Base-by-base conservation (phyloP, 2,888 invertebrate genomes). In the Ormyrus labotus region DNA sequence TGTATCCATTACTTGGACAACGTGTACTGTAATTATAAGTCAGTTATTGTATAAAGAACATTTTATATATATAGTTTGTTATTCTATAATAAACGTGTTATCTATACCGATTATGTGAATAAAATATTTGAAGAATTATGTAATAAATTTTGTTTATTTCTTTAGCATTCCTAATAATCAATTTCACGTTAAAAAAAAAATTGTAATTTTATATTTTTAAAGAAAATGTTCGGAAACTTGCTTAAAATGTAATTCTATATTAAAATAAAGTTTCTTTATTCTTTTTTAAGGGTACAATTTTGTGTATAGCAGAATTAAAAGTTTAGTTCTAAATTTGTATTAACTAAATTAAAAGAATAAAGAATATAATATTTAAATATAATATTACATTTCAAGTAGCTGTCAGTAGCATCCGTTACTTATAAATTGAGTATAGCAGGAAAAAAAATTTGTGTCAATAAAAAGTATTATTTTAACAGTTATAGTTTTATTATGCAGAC, bases 51-150 rank as follows among this genome's bases (percentile, higher is more conserved):
- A 73, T 81, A 75, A 75, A 81, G 76, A 78, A 78, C 75, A 57
- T 78, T 82, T 72, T 82, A 69, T 76, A 82, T 74, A 74, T 63
- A 82, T 81, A 76, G 76, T 81, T 81, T 81, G 76, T 82, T 82
- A 81, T 74, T 80, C 68, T 76, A 51, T 81, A 78, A 78, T 78
- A 58, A 78, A 76, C 48, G 64, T 74, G 77, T 81, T 79, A 81
- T 82, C 73, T 78, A 78, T 68, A 82, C 68, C 74, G 57, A 77
- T 80, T 80, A 78, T 78, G 76, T 74, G 78, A 82, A 82, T 82
- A 81, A 82, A 82, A 71, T 78, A 74, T 80, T 73, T 67, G 63
- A 57, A 71, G 13, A 69, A 82, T 69, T 79, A 75, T 57, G 45
- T 58, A 51, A 53, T 71, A 50, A 7, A 60, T 50, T 68, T 69